Conservation (phyloP, 2,797 vertebrate species). For the Molossus molossus region DNA sequence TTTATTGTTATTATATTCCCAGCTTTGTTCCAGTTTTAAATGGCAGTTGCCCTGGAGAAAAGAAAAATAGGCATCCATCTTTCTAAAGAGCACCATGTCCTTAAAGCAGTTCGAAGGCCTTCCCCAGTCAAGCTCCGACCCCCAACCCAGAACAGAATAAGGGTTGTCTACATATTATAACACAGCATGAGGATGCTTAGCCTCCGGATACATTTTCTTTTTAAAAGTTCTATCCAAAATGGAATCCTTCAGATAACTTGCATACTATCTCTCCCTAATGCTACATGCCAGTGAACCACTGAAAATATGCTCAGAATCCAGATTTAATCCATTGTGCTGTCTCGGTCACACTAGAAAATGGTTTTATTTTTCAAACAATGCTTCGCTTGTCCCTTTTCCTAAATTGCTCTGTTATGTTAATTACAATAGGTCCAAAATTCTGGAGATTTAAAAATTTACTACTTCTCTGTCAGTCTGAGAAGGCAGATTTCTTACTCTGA, state of each 20-base stretch:
- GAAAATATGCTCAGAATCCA: constrained; percentile 58
- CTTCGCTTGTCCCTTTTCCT: constrained; percentile 41
- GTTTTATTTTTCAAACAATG: constrained; percentile 8
- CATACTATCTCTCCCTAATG: neutral
- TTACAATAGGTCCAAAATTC: constrained; percentile 26
- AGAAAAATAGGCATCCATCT: constrained; percentile 85
- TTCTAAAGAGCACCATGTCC: constrained; percentile 53
- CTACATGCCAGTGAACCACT: neutral
- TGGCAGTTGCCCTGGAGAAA: constrained; percentile 83
- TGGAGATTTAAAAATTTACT: constrained; percentile 57
- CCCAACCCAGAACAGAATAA: constrained; percentile 5
- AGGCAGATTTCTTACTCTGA: constrained; percentile 23
- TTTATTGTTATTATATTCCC: constrained; percentile 73
- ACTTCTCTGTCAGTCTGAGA: neutral
- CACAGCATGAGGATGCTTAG: neutral
- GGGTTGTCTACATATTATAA: constrained; percentile 40
- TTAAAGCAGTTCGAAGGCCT: constrained; percentile 32
- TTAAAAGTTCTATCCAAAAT: neutral
- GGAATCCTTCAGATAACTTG: neutral
- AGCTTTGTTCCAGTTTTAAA: constrained; percentile 87
- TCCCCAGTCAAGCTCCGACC: neutral
- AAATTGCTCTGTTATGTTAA: constrained; percentile 54
- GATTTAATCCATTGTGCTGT: neutral
- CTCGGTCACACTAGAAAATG: neutral
- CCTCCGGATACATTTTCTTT: neutral